Evolutionary conservation across 2,797 vertebrate species (phyloP), one percentile per base, ranked within the genome.

Genomic region (Anas flavirostris): DNA sequence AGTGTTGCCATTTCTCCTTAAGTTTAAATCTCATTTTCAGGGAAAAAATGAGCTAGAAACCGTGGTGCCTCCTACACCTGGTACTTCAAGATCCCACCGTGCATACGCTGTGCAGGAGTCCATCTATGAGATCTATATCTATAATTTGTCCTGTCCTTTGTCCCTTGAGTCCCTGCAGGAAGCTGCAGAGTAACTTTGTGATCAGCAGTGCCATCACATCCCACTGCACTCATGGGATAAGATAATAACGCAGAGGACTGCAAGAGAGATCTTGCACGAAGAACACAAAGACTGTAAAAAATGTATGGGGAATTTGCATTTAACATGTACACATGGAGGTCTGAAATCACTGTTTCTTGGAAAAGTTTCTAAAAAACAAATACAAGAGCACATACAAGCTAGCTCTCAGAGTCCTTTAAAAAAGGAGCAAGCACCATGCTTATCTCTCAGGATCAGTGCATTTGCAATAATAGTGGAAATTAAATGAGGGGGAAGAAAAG

Each of bases 1-100:
- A 19, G 14, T 33, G 15, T 37, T 83, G 66, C 17, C 7, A 9
- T 62, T 94, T 66, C 44, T 81, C 28, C 52, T 64, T 68, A 25
- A 26, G 0, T 37, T 26, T 3, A 62, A 41, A 73, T 16, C 10
- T 58, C 0, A 0, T 48, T 78, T 64, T 68, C 14, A 79, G 7
- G 43, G 4, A 39, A 88, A 66, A 37, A 66, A 7, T 39, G 28
- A 35, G 50, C 11, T 43, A 67, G 46, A 77, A 85, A 59, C 56
- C 28, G 26, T 0, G 7, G 31, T 63, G 82, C 7, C 8, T 90
- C 29, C 58, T 52, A 31, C 0, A 7, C 11, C 28, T 69, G 41
- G 22, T 68, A 48, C 46, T 79, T 59, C 18, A 37, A 72, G 39
- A 75, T 73, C 41, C 18, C 63, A 52, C 66, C 35, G 25, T 0